Base-by-base conservation (phyloP, 2,888 invertebrate genomes). In the Iselma pallidipennis region DNA sequence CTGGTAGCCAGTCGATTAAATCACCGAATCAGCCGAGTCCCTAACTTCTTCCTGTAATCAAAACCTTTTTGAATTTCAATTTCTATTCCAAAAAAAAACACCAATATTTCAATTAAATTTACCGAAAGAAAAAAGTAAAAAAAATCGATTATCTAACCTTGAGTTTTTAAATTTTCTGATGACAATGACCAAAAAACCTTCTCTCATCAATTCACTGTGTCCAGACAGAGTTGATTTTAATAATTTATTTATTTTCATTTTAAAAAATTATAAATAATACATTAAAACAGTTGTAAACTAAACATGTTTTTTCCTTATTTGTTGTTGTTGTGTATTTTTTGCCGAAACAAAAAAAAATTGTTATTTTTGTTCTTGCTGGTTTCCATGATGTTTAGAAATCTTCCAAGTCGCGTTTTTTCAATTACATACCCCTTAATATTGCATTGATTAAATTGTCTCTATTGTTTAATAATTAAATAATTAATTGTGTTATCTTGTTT, bases 1-100 rank as follows among this genome's bases (percentile, higher is more conserved):
- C 53, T 62, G 61, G 61, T 62, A 62, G 61, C 61, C 61, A 62
- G 61, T 62, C 61, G 49, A 50, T 55, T 37, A 16, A 57, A 52
- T 61, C 51, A 61, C 61, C 57, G 49, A 33, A 61, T 54, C 59
- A 54, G 31, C 51, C 50, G 26, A 28, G 57, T 42, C 55, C 61
- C 61, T 58, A 23, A 58, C 45, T 54, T 28, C 42, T 58, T 54
- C 55, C 10, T 52, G 14, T 23, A 14, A 28, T 49, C 14, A n/a
- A 26, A 53, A 31, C 33, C 29, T 29, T 3, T 28, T 45, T 25
- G 9, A 37, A 37, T 61, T 54, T 49, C 45, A 31, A 12, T 45
- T 56, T 57, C 45, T 14, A 3, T 49, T 26, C 10, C 4, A 49
- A 16, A 49, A 26, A 49, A n/a, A 14, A 48, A 12, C 16, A 26